These are phyloP conservation scores for Calidris pygmaea DNA, from an alignment of 2,113 vertebrate genomes.

Conservation along the genomic window DNA sequence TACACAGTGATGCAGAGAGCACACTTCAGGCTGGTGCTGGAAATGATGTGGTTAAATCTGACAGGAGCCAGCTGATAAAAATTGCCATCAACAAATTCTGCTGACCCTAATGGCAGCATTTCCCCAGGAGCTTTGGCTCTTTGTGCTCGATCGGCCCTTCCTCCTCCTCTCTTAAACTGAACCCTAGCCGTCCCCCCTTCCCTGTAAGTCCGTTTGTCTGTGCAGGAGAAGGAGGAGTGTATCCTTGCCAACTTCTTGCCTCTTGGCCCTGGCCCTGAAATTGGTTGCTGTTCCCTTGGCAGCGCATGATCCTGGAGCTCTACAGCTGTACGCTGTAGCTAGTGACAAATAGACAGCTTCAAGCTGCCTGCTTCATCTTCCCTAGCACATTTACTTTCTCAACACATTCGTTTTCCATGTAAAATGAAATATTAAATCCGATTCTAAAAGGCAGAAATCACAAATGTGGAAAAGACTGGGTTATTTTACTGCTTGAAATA, in stretches of 20 bases:
- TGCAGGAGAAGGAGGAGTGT: background rate
- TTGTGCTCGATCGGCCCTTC: background rate
- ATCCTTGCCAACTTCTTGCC: constrained; percentile 25
- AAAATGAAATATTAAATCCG: background rate
- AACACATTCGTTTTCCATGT: background rate
- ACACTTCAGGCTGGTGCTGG: background rate
- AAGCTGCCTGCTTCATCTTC: background rate
- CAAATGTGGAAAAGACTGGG: background rate
- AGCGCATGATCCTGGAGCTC: background rate
- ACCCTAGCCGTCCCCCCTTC: background rate
- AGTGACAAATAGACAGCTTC: constrained; percentile 7
- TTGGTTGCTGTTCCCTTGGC: constrained; percentile 28
- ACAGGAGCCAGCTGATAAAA: background rate
- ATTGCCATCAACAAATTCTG: background rate
- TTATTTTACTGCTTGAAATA: background rate
- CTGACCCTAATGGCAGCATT: background rate
- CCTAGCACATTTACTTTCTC: background rate
- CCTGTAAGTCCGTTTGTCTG: background rate
- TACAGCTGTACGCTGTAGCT: background rate
- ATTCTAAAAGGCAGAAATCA: background rate
- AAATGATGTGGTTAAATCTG: background rate
- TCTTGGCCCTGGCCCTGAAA: background rate
- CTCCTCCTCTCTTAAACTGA: background rate
- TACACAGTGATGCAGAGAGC: background rate
- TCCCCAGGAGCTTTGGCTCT: background rate